phyloP scores from a whole-genome alignment of 2,888 invertebrate species.

The Tiliacea aurago region DNA sequence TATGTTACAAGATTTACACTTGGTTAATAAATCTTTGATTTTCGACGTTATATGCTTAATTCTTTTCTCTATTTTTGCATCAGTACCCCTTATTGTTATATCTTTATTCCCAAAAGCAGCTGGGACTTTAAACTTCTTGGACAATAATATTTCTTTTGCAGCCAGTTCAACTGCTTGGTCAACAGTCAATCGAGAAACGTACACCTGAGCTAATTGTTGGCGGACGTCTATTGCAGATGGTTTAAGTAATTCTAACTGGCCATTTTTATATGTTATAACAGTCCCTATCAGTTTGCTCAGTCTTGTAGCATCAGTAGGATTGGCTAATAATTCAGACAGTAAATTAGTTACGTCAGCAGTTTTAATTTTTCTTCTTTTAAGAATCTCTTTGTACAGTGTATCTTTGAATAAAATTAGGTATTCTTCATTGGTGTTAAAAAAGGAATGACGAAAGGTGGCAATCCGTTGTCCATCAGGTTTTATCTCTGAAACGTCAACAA shows the following conservation, averaged over 20 bases:
- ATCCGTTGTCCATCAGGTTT: not conserved
- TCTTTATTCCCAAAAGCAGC: slow-evolving; percentile 53
- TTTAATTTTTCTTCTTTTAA: slow-evolving; percentile 7
- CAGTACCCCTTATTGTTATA: slow-evolving; percentile 36
- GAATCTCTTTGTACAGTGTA: slow-evolving; percentile 18
- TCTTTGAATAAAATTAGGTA: slow-evolving; percentile 29
- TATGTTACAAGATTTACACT: slow-evolving; percentile 1
- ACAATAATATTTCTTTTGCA: slow-evolving; percentile 29
- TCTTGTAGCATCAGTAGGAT: not conserved
- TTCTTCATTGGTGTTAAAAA: slow-evolving; percentile 38
- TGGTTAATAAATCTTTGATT: not conserved
- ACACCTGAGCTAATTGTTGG: slow-evolving; percentile 3
- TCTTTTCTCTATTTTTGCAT: slow-evolving; percentile 23
- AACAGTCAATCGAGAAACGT: slow-evolving; percentile 19
- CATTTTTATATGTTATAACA: slow-evolving; percentile 12
- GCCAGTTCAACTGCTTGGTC: slow-evolving; percentile 29
- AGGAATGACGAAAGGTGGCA: slow-evolving; percentile 6
- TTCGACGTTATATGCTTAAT: not conserved
- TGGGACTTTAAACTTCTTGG: slow-evolving; percentile 41
- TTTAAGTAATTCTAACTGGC: slow-evolving; percentile 17
- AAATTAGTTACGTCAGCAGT: not conserved
- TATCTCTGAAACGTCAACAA: slow-evolving; percentile 12
- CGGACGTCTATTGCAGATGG: not conserved
- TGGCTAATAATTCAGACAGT: not conserved
- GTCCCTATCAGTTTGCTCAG: slow-evolving; percentile 20